These are phyloP conservation scores for Champsocephalus gunnari DNA, from an alignment of 2,797 vertebrate genomes.

Conservation along the genomic window DNA sequence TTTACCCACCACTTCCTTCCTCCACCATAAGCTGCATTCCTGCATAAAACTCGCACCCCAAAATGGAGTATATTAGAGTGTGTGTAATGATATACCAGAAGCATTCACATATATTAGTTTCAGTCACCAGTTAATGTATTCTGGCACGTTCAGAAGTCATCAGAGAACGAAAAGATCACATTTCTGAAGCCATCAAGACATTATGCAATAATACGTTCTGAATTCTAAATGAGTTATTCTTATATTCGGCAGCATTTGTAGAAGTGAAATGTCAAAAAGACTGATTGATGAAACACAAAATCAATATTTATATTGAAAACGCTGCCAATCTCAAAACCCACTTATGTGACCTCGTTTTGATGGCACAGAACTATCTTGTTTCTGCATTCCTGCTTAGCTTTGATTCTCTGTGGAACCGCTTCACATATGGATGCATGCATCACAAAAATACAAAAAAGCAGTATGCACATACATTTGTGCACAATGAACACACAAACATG, in stretches of 20 bases:
- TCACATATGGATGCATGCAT: slow-evolving; percentile 45
- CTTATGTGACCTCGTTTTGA: slow-evolving; percentile 61
- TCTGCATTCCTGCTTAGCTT: slow-evolving; percentile 32
- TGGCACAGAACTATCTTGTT: slow-evolving; percentile 41
- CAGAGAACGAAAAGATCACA: background rate
- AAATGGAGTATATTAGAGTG: slow-evolving; percentile 15
- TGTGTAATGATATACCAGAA: slow-evolving; percentile 18
- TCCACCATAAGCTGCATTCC: slow-evolving; percentile 33
- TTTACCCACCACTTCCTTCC: slow-evolving; percentile 26
- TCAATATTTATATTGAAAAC: slow-evolving; percentile 66
- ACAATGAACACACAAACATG: slow-evolving; percentile 10
- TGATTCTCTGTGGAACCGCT: slow-evolving; percentile 43
- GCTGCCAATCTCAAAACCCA: slow-evolving; percentile 63
- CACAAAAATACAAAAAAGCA: slow-evolving; percentile 22
- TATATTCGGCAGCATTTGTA: slow-evolving; percentile 29
- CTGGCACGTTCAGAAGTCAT: background rate
- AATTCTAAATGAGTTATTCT: slow-evolving; percentile 33
- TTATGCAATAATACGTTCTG: slow-evolving; percentile 6
- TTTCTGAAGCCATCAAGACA: slow-evolving; percentile 1
- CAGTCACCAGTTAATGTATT: background rate
- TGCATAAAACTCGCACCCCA: slow-evolving; percentile 16
- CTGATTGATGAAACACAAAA: slow-evolving; percentile 56
- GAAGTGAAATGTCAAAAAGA: slow-evolving; percentile 43
- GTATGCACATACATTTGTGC: slow-evolving; percentile 31
- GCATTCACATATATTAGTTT: background rate